phyloP scores from a whole-genome alignment of 1,140 invertebrate species.

The Drosophila nebulosa region DNA sequence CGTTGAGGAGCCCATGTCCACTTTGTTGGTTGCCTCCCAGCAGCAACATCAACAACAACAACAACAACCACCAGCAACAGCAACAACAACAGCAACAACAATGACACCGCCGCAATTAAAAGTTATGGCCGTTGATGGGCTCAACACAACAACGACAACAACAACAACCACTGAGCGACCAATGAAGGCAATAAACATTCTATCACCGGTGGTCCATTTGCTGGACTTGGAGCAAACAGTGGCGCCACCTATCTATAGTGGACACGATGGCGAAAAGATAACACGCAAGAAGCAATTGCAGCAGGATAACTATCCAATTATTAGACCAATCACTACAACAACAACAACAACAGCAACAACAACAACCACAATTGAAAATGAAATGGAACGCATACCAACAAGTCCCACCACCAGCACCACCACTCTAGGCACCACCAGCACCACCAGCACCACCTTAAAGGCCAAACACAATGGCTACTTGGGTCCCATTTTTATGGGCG shows the following conservation, averaged over 20 bases:
- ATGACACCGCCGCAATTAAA: not conserved
- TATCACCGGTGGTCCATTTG: conserved; percentile 47
- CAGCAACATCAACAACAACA: conserved; percentile 8
- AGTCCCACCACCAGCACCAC: not conserved
- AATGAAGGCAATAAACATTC: not conserved
- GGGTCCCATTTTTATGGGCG: conserved; percentile 75
- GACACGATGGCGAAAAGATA: conserved; percentile 70
- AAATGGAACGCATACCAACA: conserved; percentile 14
- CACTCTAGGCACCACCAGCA: not conserved
- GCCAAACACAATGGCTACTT: conserved; percentile 68
- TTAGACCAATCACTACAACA: conserved; percentile 10
- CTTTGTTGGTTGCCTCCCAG: conserved; percentile 41
- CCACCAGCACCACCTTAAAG: conserved; percentile 1
- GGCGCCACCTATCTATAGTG: conserved; percentile 45
- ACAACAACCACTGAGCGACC: not conserved
- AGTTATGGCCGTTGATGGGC: not conserved
- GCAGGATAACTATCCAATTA: conserved; percentile 61
- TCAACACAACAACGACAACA: not conserved
- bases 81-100: not conserved
- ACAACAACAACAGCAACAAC: conserved; percentile 5
- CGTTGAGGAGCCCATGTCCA: conserved; percentile 54
- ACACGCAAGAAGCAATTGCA: conserved; percentile 74
- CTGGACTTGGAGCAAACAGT: conserved; percentile 61
- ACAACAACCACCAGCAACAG: not conserved
- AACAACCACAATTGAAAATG: conserved; percentile 18